Base-by-base conservation (phyloP, 2,888 invertebrate species). In the Venusia cambrica region DNA sequence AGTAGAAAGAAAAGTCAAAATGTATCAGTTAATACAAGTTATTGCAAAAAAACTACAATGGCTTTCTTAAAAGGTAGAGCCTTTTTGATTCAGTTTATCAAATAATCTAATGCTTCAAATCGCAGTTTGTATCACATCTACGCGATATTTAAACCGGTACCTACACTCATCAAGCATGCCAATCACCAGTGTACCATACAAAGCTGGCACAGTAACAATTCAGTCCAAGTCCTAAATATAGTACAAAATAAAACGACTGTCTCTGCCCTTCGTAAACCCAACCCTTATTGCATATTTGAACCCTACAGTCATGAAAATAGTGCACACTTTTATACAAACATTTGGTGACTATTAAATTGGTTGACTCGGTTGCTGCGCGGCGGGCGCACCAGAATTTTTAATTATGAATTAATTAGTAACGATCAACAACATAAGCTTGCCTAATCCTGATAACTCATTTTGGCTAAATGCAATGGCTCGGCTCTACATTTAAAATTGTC, bases 181-280 rank as follows among this genome's bases (percentile, higher is more conserved):
- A 75, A 73, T 76, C 65, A 67, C 58, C 65, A 71, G 64, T 67
- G 63, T 62, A 67, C 60, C 66, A 63, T 63, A 69, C 74, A 55
- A 53, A 61, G 74, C 79, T 73, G 78, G 78, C 81, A 79, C 83
- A 80, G 83, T 79, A 83, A 85, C 84, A 78, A 80, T 80, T 79
- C 80, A 73, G 76, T 72, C 74, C 71, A 54, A 73, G 76, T 72
- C 75, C 85, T 87, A 87, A 81, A 85, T 85, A 84, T 87, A 87
- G 84, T 76, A 74, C 78, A 80, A 83, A 87, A 85, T 84, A 87
- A 87, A 87, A 84, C 83, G 74, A 84, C 75, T 80, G 85, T 81
- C 81, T 76, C 70, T 81, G 85, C 85, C 85, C 85, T 87, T 84
- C 83, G 80, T 83, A 68, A 69, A 64, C 55, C 36, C 60, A 57